Conservation (phyloP, 2,888 invertebrate species). For the Horisme vitalbata region DNA sequence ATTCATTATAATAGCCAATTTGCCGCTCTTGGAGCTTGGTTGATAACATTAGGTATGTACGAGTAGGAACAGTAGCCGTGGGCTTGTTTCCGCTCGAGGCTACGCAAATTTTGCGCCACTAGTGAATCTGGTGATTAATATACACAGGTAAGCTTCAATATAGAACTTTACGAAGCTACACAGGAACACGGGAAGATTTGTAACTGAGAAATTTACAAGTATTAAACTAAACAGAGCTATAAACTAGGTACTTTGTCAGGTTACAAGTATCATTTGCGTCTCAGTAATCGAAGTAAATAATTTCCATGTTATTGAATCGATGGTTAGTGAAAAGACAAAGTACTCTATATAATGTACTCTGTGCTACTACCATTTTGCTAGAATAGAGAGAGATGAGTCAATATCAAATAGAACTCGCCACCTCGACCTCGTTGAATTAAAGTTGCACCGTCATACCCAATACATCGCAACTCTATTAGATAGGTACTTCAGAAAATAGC, state of each 20-base stretch:
- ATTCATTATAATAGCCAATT: constrained; percentile 33
- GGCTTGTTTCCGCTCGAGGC: constrained; percentile 5
- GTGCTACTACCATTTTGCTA: not conserved
- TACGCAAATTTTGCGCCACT: constrained; percentile 4
- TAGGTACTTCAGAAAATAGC: constrained; percentile 13
- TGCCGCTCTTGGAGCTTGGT: constrained; percentile 15
- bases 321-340: too few relatives aligned
- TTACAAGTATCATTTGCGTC: too few relatives aligned
- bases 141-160: not conserved
- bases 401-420: constrained; percentile 8
- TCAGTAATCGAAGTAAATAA: too few relatives aligned
- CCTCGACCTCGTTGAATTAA: constrained; percentile 10
- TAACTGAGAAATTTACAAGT: too few relatives aligned
- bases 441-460: constrained; percentile 16
- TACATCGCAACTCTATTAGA: constrained; percentile 10
- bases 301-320: too few relatives aligned
- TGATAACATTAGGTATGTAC: constrained; percentile 9
- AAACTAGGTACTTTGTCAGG: too few relatives aligned
- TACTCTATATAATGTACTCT: too few relatives aligned
- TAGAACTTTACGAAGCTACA: too few relatives aligned
- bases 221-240: too few relatives aligned
- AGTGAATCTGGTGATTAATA: not conserved
- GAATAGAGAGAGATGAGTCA: not conserved
- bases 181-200: too few relatives aligned
- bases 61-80: constrained; percentile 3